Evolutionary conservation across 2,888 invertebrate species (phyloP), one percentile per base, ranked within the genome.

Genomic region (Heliconius cydno): DNA sequence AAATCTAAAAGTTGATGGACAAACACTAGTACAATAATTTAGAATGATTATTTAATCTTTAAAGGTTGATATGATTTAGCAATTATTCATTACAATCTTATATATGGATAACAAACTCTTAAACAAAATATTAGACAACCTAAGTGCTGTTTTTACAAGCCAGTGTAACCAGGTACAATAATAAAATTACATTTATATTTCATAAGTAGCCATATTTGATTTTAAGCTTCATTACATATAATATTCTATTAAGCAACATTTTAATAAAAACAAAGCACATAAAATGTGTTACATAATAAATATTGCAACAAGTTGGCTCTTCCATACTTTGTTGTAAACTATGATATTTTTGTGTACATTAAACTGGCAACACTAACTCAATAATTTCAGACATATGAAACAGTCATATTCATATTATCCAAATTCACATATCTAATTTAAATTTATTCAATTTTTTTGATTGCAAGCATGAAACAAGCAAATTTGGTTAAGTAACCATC

Each of bases 401-500:
- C 41, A 41, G 68, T 77, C 41, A 72, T 46, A 70, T 81, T 25
- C 7, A 65, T 73, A 34, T 30, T 72, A 72, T 73, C 28, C 28
- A 66, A 66, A 75, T 41, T 75, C 41, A 60, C 74, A 63, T 74
- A 25, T 65, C 38, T 75, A 41, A 75, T 75, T 46, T 46, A 30
- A 25, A 28, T 66, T 22, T 28, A 28, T 28, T 63, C 6, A 19
- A 46, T 65, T 65, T 28, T 28, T 52, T 28, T 12, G 15, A 66
- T 12, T 66, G 38, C 46, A 75, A 75, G 86, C 86, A 88, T 88
- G 78, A 73, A 25, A 73, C 25, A 73, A 73, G 89, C 83, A 84
- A 84, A 87, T 70, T 85, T 80, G 83, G 85, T 90, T 88, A 88
- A 89, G 89, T 90, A 89, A 89, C 88, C 87, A 87, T 88, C 85